Conservation (phyloP, 2,888 invertebrate genomes). For the Agrochola circellaris region DNA sequence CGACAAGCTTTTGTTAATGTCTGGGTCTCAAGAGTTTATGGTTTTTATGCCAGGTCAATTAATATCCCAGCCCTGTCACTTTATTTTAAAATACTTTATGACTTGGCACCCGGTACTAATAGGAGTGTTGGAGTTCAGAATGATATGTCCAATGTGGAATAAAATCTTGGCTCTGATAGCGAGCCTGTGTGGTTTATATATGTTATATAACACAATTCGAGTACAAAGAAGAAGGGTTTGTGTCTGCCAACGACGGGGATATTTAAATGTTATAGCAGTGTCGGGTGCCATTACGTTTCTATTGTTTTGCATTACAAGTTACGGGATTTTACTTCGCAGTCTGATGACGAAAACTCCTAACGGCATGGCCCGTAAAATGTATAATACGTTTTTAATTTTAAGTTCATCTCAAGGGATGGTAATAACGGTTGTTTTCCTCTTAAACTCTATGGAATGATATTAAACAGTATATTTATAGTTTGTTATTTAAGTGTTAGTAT, state of each 20-base stretch:
- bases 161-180: too few species aligned
- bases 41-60: too few species aligned
- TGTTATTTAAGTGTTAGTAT: too few species aligned
- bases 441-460: neutral
- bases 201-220: too few species aligned
- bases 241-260: too few species aligned
- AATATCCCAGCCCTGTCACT: too few species aligned
- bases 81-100: too few species aligned
- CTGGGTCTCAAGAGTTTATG: neutral
- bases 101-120: too few species aligned
- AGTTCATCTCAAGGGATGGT: slow-evolving; percentile 2
- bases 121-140: too few species aligned
- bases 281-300: neutral
- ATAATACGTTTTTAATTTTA: neutral
- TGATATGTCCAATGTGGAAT: too few species aligned
- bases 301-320: slow-evolving; percentile 1
- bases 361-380: neutral
- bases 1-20: neutral
- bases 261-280: neutral
- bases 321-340: neutral
- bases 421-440: slow-evolving; percentile 11
- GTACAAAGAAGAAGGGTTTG: too few species aligned
- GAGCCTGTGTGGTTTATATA: too few species aligned
- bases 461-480: neutral
- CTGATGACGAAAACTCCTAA: neutral